A percentile compares a stretch with the other conserved stretches of the same genome.
These are phyloP conservation scores for Corythaixoides concolor DNA, from an alignment of 2,113 vertebrate species.

Conservation along the genomic window DNA sequence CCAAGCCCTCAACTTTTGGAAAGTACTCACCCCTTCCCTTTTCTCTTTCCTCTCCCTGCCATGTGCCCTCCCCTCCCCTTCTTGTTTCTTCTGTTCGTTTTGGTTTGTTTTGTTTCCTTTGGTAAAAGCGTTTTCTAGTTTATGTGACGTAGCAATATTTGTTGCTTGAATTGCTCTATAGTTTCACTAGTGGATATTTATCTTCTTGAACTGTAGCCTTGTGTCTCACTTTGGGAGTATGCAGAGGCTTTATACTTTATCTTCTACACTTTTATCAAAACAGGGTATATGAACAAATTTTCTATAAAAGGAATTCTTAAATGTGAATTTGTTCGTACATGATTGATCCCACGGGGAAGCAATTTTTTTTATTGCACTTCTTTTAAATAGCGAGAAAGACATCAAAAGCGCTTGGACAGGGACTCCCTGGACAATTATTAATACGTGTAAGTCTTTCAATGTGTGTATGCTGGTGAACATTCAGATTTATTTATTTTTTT, in stretches of 20 bases:
- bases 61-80: background rate
- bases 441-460: conserved; percentile 83
- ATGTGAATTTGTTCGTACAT: conserved; percentile 93
- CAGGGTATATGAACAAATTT: conserved; percentile 98
- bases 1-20: conserved; percentile 69
- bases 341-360: conserved; percentile 91
- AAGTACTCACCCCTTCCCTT: conserved; percentile 45
- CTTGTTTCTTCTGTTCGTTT: conserved; percentile 72
- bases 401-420: conserved; percentile 85
- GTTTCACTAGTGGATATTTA: conserved; percentile 81
- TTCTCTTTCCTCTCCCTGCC: conserved; percentile 4
- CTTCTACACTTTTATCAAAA: conserved; percentile 86
- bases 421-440: conserved; percentile 79
- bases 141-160: conserved; percentile 93
- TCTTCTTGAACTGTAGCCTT: conserved; percentile 79
- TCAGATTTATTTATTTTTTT: conserved; percentile 94
- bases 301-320: conserved; percentile 83
- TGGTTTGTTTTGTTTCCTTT: conserved; percentile 73
- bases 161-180: conserved; percentile 87
- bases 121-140: conserved; percentile 83
- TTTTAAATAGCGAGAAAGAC: conserved; percentile 83
- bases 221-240: conserved; percentile 71
- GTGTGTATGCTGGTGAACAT: conserved; percentile 90
- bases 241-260: conserved; percentile 77
- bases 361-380: conserved; percentile 96